Conservation (phyloP, 2,113 vertebrate genomes). For the Rhinolophus ferrumequinum region DNA sequence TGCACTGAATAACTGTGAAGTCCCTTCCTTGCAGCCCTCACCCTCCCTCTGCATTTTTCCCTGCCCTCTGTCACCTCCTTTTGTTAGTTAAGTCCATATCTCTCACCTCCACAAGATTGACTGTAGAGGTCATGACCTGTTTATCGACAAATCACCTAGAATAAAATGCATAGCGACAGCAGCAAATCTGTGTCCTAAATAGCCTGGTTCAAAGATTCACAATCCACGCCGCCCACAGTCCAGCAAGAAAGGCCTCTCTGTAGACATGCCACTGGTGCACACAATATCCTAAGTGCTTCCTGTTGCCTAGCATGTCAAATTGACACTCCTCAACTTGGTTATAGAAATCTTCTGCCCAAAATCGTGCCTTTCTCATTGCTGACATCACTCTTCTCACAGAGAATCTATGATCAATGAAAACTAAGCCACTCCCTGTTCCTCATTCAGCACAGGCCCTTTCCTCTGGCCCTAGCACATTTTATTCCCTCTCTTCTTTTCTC, state of each 20-base stretch:
- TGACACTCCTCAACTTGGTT: not conserved
- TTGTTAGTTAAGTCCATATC: not conserved
- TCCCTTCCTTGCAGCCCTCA: not conserved
- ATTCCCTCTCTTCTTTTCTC: not conserved
- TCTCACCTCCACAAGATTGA: not conserved
- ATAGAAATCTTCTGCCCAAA: not conserved
- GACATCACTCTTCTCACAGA: not conserved
- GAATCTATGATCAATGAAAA: not conserved
- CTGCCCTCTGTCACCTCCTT: not conserved
- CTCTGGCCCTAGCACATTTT: not conserved
- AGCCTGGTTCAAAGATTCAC: not conserved
- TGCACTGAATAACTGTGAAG: not conserved
- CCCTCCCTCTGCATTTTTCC: not conserved
- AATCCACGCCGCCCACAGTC: not conserved
- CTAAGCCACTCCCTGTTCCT: not conserved
- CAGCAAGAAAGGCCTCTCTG: not conserved
- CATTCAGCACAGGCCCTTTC: not conserved
- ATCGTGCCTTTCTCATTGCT: not conserved
- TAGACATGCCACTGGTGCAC: not conserved
- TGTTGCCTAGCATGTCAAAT: not conserved
- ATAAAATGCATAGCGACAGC: not conserved
- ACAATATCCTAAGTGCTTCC: not conserved
- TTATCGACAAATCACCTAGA: constrained; percentile 1
- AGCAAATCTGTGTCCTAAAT: not conserved
- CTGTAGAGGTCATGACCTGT: not conserved